Evolutionary conservation across 2,113 vertebrate genomes (phyloP).

Genomic region (Galemys pyrenaicus): DNA sequence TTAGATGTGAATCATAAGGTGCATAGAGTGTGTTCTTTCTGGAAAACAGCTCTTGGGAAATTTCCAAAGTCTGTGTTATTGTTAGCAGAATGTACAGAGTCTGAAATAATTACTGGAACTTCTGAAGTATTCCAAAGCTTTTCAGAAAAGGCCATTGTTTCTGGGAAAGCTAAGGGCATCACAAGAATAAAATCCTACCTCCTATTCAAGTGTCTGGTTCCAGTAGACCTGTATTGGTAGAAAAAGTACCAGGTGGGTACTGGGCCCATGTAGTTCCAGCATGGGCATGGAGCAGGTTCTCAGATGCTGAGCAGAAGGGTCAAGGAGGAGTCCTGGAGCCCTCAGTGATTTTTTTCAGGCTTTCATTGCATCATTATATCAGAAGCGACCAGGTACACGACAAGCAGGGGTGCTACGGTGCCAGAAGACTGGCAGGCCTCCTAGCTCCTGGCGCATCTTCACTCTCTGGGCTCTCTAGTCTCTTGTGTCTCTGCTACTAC

Average conservation of each 20-base stretch:
- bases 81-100: background rate
- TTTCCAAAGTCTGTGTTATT: conserved; percentile 62
- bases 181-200: conserved; percentile 19
- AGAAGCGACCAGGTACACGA: too few species aligned
- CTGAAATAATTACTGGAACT: conserved; percentile 71
- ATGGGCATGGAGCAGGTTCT: too few species aligned
- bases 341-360: too few species aligned
- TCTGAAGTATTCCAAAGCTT: conserved; percentile 55
- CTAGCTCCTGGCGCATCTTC: too few species aligned
- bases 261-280: too few species aligned
- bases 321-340: too few species aligned
- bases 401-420: too few species aligned
- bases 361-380: too few species aligned
- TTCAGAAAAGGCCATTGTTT: conserved; percentile 60
- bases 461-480: too few species aligned
- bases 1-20: conserved; percentile 48
- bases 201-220: background rate
- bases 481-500: too few species aligned
- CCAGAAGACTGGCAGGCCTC: too few species aligned
- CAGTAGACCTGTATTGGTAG: background rate
- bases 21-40: background rate
- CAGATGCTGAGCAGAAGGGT: too few species aligned
- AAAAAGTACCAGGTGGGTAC: background rate
- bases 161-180: conserved; percentile 63
- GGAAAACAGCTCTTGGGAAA: conserved; percentile 27